phyloP scores from a whole-genome alignment of 2,888 invertebrate genomes.

The Malachius bipustulatus region DNA sequence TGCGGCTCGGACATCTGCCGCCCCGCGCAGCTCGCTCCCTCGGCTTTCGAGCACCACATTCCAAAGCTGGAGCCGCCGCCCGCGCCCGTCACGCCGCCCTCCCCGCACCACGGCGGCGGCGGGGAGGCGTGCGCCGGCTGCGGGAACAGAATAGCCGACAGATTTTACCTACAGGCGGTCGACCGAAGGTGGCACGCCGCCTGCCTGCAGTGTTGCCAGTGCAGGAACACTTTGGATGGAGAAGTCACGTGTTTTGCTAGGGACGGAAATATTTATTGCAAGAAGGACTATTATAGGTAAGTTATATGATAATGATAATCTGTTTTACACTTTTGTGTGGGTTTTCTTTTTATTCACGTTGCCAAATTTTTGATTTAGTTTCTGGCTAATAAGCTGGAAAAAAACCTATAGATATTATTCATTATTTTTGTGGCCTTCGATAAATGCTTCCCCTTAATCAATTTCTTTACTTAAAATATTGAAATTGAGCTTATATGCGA shows the following conservation, averaged over 20 bases:
- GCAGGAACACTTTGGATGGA: slow-evolving; percentile 77
- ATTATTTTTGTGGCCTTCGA: no score
- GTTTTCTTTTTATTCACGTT: no score
- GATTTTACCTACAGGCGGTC: slow-evolving; percentile 83
- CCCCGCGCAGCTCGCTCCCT: slow-evolving; percentile 16
- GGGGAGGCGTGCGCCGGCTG: slow-evolving; percentile 70
- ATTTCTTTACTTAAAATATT: no score
- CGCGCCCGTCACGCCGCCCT: slow-evolving; percentile 41
- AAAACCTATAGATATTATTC: no score
- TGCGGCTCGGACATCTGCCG: slow-evolving; percentile 36
- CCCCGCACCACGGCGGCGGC: slow-evolving; percentile 31
- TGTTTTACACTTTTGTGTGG: no score
- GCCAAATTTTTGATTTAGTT: no score
- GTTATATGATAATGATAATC: no score
- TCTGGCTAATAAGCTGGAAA: no score
- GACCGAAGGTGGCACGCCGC: slow-evolving; percentile 89
- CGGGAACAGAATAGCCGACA: slow-evolving; percentile 72
- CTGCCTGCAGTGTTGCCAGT: slow-evolving; percentile 84
- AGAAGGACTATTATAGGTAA: slow-evolving; percentile 93
- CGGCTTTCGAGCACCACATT: slow-evolving; percentile 39
- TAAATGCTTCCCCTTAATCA: no score
- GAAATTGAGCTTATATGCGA: no score
- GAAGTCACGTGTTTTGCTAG: slow-evolving; percentile 87
- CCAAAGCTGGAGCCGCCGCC: slow-evolving; percentile 45
- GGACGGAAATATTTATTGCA: slow-evolving; percentile 91